Base-by-base conservation (phyloP, 2,797 vertebrate species). In the Crossoptilon crossoptilon region DNA sequence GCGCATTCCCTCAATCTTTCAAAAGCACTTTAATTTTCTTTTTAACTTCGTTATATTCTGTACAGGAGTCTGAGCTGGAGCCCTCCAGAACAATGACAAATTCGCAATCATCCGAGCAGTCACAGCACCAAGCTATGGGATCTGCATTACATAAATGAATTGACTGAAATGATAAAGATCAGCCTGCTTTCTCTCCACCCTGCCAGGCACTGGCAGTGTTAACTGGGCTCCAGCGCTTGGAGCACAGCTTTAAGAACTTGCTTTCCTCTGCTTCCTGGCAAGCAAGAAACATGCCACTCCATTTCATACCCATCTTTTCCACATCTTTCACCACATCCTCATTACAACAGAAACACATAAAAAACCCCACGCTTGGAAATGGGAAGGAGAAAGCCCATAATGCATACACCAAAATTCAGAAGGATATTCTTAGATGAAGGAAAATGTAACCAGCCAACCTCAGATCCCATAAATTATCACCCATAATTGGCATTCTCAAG, bases 401-500 rank as follows among this genome's bases (percentile, higher is more conserved):
- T 4, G 44, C 44, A 11, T 7, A 39, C 44, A 93, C 33, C 71
- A 84, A 60, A 87, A 80, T 74, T 91, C 87, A 90, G 89, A 9
- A 56, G 15, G 82, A 39, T 64, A 80, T 87, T 84, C 69, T 91
- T 75, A 93, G 84, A 66, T 15, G 58, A 87, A 88, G 64, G 72
- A 67, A 93, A 96, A 95, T 72, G 87, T 75, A 94, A 63, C 64
- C 88, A 95, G 71, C 35, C 37, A 84, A 18, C 5, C 56, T 26
- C 49, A 41, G 10, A 6, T 49, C 88, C 77, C 59, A 53, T 33
- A 75, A 75, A 81, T 4, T 43, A 84, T 22, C 46, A 59, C 46
- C 43, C 43, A 46, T 9, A 49, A 75, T 0, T 49, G 26, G 13
- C 16, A 59, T 39, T 58, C 37, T 51, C 37, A 37, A 72, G 58